Evolutionary conservation across 2,888 invertebrate species (phyloP), one percentile per base, ranked within the genome.

Genomic region (Leptopterna dolabrata): DNA sequence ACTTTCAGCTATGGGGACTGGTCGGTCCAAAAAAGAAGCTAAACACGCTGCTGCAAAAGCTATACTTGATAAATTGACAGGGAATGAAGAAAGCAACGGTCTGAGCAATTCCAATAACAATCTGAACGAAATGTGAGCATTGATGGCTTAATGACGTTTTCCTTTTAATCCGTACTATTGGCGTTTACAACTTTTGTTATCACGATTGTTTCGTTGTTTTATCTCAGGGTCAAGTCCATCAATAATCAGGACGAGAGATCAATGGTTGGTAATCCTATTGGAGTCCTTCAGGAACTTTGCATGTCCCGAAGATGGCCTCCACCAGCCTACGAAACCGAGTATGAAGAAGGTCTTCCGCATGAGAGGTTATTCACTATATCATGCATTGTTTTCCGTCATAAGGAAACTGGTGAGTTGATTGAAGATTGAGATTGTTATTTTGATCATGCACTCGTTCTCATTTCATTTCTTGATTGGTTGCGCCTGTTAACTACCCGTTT

Each of bases 271-370:
- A 98, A 99, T 92, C 99, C 99, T 1, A 98, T 99, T 89, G 99
- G 99, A 24, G 97, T 97, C 93, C 93, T 99, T 86, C 96, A 97
- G 92, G 99, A 99, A 92, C 94, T 98, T 92, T 98, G 98, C 91
- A 98, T 98, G 97, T 97, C 98, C 70, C 95, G 97, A 85, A 96
- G 97, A 90, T 97, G 98, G 96, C 97, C 98, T 43, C 98, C 98
- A 63, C 99, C 99, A 36, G 95, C 95, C 36, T 99, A 99, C 92
- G 96, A 97, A 90, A 97, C 97, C 90, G 96, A 95, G 92, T 95
- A 94, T 91, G 97, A 97, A 91, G 96, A 96, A 91, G 96, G 98
- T 63, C 93, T 98, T 88, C 98, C 98, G 0, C 98, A 98, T 91
- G 98, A 98, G 92, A 94, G 98, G 63, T 96, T 97, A 90, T 99